Base-by-base conservation (phyloP, 2,797 vertebrate genomes). In the Gadopsis bispinosus region DNA sequence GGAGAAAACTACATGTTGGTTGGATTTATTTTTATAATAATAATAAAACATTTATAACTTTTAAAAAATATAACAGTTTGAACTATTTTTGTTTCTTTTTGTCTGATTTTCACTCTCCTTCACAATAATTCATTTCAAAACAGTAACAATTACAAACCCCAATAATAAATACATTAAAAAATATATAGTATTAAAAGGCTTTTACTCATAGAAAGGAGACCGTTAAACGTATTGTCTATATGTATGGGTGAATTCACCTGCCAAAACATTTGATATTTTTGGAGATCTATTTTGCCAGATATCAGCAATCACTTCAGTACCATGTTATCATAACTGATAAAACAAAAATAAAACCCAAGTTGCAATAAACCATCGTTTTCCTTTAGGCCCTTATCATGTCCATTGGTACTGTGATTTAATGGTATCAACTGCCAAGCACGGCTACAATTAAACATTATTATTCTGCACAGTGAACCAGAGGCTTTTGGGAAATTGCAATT, bases 1-100 rank as follows among this genome's bases (percentile, higher is more conserved):
- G 2, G 4, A 35, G 43, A 56, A 72, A 77, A 91, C 83, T 86
- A 39, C 89, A 90, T 35, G n/a, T 41, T 11, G 14, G 8, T 9
- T 55, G 5, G 4, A 39, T 19, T 20, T 4, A 16, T 19, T 35
- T 22, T 65, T 17, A 29, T 58, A 4, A 45, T 26, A 6, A 26
- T 26, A 26, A 26, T 26, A 26, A 26, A 26, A 26, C n/a, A n/a
- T n/a, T 26, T 26, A 26, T 26, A 26, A 26, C 26, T 20, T 16
- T 29, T 26, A 39, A 39, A 39, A 62, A 63, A 10, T 43, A 2
- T 17, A n/a, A n/a, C 14, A 22, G 19, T 20, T 11, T 45, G 1
- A 11, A 9, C 4, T 41, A 7, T 10, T 41, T 20, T 1, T 8
- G 0, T 10, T 19, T 41, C 19, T 16, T 47, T 41, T 29, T n/a